Percentiles rank a stretch among this genome's conserved stretches.
Evolutionary conservation across 1,140 invertebrate genomes (phyloP).

Genomic region (Prorops nasuta): DNA sequence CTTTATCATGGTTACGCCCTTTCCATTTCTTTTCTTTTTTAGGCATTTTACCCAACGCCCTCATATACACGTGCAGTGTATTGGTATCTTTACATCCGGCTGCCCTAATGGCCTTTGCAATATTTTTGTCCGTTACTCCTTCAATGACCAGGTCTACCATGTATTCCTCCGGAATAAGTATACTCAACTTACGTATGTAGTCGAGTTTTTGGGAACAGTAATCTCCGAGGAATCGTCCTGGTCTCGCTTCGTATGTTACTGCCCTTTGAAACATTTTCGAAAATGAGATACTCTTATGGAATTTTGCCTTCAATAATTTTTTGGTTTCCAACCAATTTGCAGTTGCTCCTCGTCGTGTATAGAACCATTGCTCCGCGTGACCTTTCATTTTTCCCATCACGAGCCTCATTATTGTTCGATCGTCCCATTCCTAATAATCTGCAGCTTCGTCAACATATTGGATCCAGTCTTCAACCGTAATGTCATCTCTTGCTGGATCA

Average conservation of each 20-base stretch:
- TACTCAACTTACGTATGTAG: neutral
- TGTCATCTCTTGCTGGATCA: no score
- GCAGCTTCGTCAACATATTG: no score
- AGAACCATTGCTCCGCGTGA: neutral
- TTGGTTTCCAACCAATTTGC: no score
- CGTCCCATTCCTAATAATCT: no score
- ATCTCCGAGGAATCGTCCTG: neutral
- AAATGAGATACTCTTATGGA: neutral
- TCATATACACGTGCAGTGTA: neutral
- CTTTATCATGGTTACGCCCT: no score
- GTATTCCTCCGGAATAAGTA: neutral
- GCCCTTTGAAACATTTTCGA: neutral
- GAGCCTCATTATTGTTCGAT: neutral
- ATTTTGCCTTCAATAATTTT: neutral
- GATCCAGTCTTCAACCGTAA: no score
- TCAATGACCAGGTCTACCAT: neutral
- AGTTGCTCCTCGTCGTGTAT: neutral
- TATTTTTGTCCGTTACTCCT: neutral
- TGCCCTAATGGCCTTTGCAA: neutral
- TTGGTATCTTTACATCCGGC: neutral
- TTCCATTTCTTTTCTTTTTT: no score
- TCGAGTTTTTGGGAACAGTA: conserved; percentile 6
- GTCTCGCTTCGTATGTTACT: no score
- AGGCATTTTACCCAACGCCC: no score
- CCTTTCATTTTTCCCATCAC: neutral